Percentiles rank a stretch among this genome's conserved stretches.
These are phyloP conservation scores for Linhomoeus sp. DNA, from an alignment of 2,888 invertebrate species.

Conservation along the genomic window DNA sequence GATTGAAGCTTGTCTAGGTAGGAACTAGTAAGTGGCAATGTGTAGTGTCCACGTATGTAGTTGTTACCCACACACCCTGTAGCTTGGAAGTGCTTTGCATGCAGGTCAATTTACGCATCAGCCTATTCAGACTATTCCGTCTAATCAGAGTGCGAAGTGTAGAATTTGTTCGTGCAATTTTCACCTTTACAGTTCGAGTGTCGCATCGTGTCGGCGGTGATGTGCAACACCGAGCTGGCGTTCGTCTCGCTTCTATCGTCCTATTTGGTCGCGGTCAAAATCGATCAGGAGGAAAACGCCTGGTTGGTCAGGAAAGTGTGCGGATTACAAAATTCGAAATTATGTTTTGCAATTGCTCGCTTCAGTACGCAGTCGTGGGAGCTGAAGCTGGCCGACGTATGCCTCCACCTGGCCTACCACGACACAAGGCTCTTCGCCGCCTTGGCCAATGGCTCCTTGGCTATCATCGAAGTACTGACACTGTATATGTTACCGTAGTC, in stretches of 20 bases:
- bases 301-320: too few relatives aligned
- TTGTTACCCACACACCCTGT: too few relatives aligned
- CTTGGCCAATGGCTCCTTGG: constrained; percentile 36
- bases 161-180: neutral
- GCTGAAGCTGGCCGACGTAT: constrained; percentile 33
- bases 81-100: too few relatives aligned
- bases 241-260: constrained; percentile 33
- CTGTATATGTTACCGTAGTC: too few relatives aligned
- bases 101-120: too few relatives aligned
- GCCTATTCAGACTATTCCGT: too few relatives aligned
- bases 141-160: neutral
- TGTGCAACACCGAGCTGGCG: constrained; percentile 27
- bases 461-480: constrained; percentile 37
- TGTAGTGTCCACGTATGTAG: too few relatives aligned
- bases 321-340: too few relatives aligned
- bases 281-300: constrained; percentile 8
- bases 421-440: constrained; percentile 32
- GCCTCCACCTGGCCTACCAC: constrained; percentile 29
- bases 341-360: too few relatives aligned
- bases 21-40: too few relatives aligned
- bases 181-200: constrained; percentile 27
- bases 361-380: constrained; percentile 31
- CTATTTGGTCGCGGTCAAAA: constrained; percentile 29
- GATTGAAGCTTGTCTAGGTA: too few relatives aligned
- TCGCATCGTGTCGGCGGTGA: constrained; percentile 31